Evolutionary conservation across 2,797 vertebrate genomes (phyloP).

Genomic region (Serranus cabrilla): DNA sequence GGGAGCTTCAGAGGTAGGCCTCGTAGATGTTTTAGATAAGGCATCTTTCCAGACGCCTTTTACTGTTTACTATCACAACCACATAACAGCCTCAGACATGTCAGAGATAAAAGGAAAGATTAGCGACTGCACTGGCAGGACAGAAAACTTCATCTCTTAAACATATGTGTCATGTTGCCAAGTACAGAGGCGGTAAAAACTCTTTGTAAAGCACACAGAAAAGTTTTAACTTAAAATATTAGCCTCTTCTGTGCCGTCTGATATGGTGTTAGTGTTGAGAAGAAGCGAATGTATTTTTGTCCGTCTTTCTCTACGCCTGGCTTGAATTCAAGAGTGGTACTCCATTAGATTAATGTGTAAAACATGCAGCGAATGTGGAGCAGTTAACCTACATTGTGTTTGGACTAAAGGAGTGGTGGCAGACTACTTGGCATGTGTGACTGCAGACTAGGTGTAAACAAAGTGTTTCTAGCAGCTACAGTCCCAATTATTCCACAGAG

Average conservation of each 20-base stretch:
- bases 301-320: constrained; percentile 37
- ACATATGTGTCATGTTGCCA: constrained; percentile 69
- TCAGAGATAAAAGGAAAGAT: constrained; percentile 82
- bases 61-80: constrained; percentile 84
- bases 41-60: constrained; percentile 81
- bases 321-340: constrained; percentile 53
- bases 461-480: constrained; percentile 64
- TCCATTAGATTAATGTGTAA: constrained; percentile 71
- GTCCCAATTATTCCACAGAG: constrained; percentile 66
- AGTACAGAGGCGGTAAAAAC: constrained; percentile 50
- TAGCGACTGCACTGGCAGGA: constrained; percentile 70
- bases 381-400: constrained; percentile 71
- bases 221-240: constrained; percentile 59
- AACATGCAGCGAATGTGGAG: constrained; percentile 54
- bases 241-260: constrained; percentile 50
- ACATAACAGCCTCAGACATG: constrained; percentile 84
- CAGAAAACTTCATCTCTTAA: constrained; percentile 70
- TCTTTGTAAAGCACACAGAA: constrained; percentile 50
- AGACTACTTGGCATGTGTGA: constrained; percentile 64
- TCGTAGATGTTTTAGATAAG: constrained; percentile 81
- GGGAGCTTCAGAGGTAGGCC: constrained; percentile 75
- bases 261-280: constrained; percentile 61
- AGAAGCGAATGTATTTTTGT: constrained; percentile 51
- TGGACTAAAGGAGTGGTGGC: constrained; percentile 63
- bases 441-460: constrained; percentile 64